Evolutionary conservation across 2,113 vertebrate species (phyloP), one percentile per base, ranked within the genome.

Genomic region (Chaetura pelagica): DNA sequence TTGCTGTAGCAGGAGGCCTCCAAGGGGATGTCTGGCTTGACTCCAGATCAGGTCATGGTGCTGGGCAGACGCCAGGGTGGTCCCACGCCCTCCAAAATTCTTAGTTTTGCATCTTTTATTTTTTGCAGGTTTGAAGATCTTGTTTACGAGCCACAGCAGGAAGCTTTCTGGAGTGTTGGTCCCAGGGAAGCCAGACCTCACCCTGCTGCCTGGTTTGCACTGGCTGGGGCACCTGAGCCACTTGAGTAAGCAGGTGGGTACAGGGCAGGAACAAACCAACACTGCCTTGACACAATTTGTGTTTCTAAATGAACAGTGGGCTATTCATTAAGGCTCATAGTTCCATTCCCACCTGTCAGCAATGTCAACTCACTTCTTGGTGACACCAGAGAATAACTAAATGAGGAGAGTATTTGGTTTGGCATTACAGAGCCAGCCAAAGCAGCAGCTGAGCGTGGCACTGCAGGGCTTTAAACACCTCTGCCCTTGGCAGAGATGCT

Each of bases 41-140:
- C 6, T 73, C 30, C n/a, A 22, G 26, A 26, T 15, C 54, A 35
- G 24, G 11, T 17, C 0, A 0, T 10, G 5, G 40, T 2, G 2
- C 44, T 69, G 24, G 58, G 40, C 58, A 71, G 55, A 66, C 34
- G 3, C 52, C 54, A 22, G 20, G 54, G 3, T 67, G 15, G 7
- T 69, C 24, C 20, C 19, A 46, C 8, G 1, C 9, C 4, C 10
- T 69, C 42, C 26, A 55, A 69, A 54, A 44, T 54, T 66, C 61
- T 63, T 72, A 27, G 24, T 32, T 91, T 84, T 89, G 19, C 42
- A 35, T 9, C 5, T 84, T 66, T 62, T 73, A 9, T 4, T 17
- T 77, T 92, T 44, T 71, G 9, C 12, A 23, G 8, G 26, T 26
- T 72, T 29, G 15, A 77, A 71, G 15, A 9, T 63, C 26, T 29